Evolutionary conservation across 2,113 vertebrate genomes (phyloP).

Genomic region (Formicarius rufipectus): DNA sequence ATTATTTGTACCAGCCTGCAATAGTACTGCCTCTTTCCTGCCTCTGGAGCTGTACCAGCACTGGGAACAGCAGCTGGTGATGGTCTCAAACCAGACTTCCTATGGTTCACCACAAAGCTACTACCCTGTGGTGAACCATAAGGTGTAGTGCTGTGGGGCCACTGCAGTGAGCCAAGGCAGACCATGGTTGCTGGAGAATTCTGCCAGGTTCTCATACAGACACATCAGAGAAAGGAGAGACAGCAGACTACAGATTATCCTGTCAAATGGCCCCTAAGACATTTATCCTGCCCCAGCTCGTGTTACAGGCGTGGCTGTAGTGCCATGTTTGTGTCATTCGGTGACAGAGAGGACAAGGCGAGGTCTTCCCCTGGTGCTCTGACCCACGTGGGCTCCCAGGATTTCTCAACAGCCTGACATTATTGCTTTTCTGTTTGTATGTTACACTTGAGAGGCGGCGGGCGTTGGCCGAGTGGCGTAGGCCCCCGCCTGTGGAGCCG

Average conservation of each 20-base stretch:
- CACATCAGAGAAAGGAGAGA: background rate
- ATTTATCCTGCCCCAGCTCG: too few relatives aligned
- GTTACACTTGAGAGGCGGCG: too few relatives aligned
- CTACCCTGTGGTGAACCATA: background rate
- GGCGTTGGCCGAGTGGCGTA: too few relatives aligned
- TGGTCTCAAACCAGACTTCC: background rate
- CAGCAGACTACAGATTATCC: background rate
- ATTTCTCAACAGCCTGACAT: too few relatives aligned
- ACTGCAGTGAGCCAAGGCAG: background rate
- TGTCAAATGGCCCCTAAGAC: background rate
- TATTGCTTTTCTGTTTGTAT: too few relatives aligned
- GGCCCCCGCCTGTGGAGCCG: too few relatives aligned
- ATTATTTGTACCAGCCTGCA: background rate
- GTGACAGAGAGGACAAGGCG: too few relatives aligned
- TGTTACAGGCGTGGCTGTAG: too few relatives aligned
- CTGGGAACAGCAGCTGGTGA: background rate
- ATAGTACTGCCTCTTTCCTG: background rate
- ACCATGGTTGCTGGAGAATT: fast-evolving
- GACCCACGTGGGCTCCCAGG: too few relatives aligned
- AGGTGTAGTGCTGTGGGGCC: background rate
- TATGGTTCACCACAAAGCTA: conserved; percentile 35
- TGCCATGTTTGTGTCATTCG: too few relatives aligned
- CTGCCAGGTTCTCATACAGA: background rate
- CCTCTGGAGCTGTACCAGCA: background rate
- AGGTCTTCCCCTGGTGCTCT: too few relatives aligned